Evolutionary conservation across 2,797 vertebrate species (phyloP).

Genomic region (Rachycentron canadum): DNA sequence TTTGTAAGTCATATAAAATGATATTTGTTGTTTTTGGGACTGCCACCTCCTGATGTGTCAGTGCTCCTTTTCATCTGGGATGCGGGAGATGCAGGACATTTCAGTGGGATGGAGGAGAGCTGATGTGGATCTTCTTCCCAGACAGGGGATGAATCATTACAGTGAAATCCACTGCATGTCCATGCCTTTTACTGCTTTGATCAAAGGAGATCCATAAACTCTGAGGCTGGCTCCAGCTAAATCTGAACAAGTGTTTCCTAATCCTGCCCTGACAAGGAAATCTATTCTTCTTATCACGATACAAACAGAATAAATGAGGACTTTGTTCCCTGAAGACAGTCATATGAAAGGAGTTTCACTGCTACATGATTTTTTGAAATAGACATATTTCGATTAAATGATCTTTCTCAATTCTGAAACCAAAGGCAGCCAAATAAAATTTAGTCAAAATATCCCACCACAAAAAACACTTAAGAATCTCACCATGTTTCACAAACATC

Average conservation of each 20-base stretch:
- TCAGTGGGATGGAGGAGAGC: constrained; percentile 12
- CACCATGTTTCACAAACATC: too few species aligned
- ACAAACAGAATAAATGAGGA: constrained; percentile 22
- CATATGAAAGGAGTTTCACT: neutral
- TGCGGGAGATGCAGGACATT: neutral
- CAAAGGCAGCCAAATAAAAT: too few species aligned
- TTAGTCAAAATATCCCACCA: neutral
- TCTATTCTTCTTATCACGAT: constrained; percentile 49
- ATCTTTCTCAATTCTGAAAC: too few species aligned
- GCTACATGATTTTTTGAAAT: neutral
- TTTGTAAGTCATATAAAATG: constrained; percentile 32
- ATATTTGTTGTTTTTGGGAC: constrained; percentile 43
- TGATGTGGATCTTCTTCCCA: constrained; percentile 56
- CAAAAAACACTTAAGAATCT: neutral
- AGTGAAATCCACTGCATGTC: constrained; percentile 62
- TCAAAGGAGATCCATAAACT: constrained; percentile 71
- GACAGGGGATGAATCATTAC: constrained; percentile 56
- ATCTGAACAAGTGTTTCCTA: constrained; percentile 74
- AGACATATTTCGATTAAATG: neutral
- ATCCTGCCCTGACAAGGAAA: constrained; percentile 62
- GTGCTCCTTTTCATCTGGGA: constrained; percentile 17
- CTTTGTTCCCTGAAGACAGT: neutral
- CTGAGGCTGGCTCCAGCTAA: constrained; percentile 59
- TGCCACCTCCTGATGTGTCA: constrained; percentile 41
- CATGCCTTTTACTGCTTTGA: constrained; percentile 72